These are phyloP conservation scores for Scaptomyza caliginosa DNA, from an alignment of 2,888 invertebrate species.

Conservation along the genomic window DNA sequence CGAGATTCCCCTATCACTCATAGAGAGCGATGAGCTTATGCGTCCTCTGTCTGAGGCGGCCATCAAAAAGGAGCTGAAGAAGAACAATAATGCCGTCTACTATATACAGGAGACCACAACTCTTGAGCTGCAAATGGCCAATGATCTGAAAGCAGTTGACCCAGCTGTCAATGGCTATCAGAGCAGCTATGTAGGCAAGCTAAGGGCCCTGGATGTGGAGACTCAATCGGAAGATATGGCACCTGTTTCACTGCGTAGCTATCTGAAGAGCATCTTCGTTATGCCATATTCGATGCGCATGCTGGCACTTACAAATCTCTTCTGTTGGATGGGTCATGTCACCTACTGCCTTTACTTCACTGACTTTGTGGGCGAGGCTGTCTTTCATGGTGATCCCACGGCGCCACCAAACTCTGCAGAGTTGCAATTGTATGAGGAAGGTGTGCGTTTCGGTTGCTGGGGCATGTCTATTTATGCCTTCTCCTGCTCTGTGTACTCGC, in stretches of 20 bases:
- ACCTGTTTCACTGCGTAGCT: slow-evolving; percentile 77
- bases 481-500: slow-evolving; percentile 84
- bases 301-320: slow-evolving; percentile 87
- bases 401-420: slow-evolving; percentile 69
- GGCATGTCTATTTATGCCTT: slow-evolving; percentile 84
- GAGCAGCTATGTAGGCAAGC: slow-evolving; percentile 49
- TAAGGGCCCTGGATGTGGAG: slow-evolving; percentile 36
- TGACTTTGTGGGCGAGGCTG: slow-evolving; percentile 87
- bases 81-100: slow-evolving; percentile 78
- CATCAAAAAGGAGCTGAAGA: slow-evolving; percentile 81
- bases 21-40: slow-evolving; percentile 82
- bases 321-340: slow-evolving; percentile 89
- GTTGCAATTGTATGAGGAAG: slow-evolving; percentile 80
- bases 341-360: slow-evolving; percentile 88
- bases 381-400: slow-evolving; percentile 62
- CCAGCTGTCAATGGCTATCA: slow-evolving; percentile 61
- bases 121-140: slow-evolving; percentile 72
- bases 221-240: slow-evolving; percentile 40
- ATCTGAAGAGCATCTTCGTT: slow-evolving; percentile 86
- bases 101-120: slow-evolving; percentile 80
- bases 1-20: slow-evolving; percentile 85
- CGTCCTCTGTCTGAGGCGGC: slow-evolving; percentile 80
- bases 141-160: slow-evolving; percentile 30
- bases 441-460: slow-evolving; percentile 84
- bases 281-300: slow-evolving; percentile 86